Conservation (phyloP, 2,797 vertebrate species). For the Brotula barbata region DNA sequence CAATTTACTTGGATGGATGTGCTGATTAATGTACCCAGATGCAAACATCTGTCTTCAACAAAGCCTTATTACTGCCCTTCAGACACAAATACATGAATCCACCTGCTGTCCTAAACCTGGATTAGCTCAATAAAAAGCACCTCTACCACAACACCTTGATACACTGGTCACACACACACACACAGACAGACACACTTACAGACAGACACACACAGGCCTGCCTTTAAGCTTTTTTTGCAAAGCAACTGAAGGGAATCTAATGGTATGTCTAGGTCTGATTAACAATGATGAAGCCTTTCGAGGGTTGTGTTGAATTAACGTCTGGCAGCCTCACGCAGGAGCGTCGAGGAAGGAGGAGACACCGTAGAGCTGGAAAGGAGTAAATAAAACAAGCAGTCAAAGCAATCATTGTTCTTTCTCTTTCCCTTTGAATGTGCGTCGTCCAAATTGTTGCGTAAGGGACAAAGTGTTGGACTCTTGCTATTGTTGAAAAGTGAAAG, state of each 20-base stretch:
- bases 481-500: conserved; percentile 12
- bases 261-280: conserved; percentile 67
- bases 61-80: conserved; percentile 4
- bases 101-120: background rate
- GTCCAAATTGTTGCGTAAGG: conserved; percentile 1
- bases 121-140: conserved; percentile 13
- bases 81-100: background rate
- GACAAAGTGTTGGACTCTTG: conserved; percentile 5
- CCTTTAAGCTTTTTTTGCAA: conserved; percentile 37
- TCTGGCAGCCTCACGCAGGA: conserved; percentile 44
- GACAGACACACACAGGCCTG: conserved; percentile 24
- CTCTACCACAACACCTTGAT: conserved; percentile 23
- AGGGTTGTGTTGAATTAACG: conserved; percentile 61
- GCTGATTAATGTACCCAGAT: background rate
- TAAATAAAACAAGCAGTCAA: conserved; percentile 56
- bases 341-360: conserved; percentile 32
- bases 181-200: conserved; percentile 17
- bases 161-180: conserved; percentile 44
- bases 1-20: too few species aligned
- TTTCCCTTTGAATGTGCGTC: conserved; percentile 22
- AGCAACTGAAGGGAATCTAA: conserved; percentile 48
- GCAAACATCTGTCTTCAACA: background rate
- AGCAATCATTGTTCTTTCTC: conserved; percentile 33
- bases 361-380: conserved; percentile 55
- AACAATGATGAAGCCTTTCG: conserved; percentile 64